Evolutionary conservation across 2,113 vertebrate genomes (phyloP).

Genomic region (Pterocles burchelli): DNA sequence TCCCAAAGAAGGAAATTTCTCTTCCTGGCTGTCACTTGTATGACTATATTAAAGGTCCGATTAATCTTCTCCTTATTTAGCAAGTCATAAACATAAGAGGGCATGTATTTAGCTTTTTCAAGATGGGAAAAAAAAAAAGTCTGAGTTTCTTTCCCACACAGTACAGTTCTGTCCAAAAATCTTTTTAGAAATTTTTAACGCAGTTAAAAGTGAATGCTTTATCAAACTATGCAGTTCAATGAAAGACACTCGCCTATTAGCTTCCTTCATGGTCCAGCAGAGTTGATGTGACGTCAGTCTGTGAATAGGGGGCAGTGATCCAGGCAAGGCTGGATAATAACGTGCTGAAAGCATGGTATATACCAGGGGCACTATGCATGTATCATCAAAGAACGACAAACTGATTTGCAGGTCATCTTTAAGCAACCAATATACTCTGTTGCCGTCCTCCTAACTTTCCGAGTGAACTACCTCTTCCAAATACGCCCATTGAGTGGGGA

Average conservation of each 20-base stretch:
- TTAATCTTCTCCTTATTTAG: not conserved
- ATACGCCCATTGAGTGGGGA: not conserved
- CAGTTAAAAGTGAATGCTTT: not conserved
- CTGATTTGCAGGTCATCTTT: slow-evolving; percentile 19
- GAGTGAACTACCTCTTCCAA: not conserved
- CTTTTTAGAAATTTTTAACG: not conserved
- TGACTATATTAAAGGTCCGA: not conserved
- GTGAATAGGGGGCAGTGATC: not conserved
- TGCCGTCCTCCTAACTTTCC: not conserved
- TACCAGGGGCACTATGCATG: not conserved
- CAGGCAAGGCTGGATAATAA: not conserved
- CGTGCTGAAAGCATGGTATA: not conserved
- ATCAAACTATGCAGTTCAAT: not conserved
- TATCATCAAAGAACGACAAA: not conserved
- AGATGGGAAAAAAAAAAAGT: fast-evolving
- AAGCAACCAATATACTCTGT: not conserved
- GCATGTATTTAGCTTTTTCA: not conserved
- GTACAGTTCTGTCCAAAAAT: not conserved
- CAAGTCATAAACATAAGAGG: not conserved
- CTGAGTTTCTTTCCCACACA: not conserved
- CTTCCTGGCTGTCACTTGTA: not conserved
- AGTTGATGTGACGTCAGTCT: not conserved
- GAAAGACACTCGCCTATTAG: not conserved
- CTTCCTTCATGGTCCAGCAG: not conserved
- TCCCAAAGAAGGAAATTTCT: not conserved